phyloP scores from a whole-genome alignment of 2,113 vertebrate species.

The Stegastes partitus region DNA sequence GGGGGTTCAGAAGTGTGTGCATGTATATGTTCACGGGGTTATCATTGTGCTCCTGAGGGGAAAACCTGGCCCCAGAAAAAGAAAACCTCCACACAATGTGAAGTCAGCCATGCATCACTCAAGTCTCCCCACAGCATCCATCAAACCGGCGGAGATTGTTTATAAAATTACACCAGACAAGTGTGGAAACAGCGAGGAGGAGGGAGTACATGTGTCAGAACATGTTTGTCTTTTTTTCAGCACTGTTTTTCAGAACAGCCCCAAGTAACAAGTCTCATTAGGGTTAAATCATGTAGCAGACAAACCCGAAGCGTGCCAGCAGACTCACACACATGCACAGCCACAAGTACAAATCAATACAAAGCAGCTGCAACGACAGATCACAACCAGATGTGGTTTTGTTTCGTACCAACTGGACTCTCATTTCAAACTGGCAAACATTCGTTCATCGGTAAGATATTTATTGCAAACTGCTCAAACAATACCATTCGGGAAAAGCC shows the following conservation, averaged over 20 bases:
- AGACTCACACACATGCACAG: not conserved
- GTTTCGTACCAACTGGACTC: not conserved
- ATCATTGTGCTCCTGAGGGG: slow-evolving; percentile 15
- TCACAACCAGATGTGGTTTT: slow-evolving; percentile 39
- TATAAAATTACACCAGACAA: not conserved
- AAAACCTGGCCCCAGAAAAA: slow-evolving; percentile 10
- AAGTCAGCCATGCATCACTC: slow-evolving; percentile 7
- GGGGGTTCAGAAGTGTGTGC: not conserved
- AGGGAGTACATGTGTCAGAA: not conserved
- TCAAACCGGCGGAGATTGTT: slow-evolving; percentile 15
- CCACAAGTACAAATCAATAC: not conserved
- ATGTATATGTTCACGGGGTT: slow-evolving; percentile 17
- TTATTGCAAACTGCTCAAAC: not conserved
- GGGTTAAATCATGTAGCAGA: not conserved
- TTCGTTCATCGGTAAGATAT: slow-evolving; percentile 12
- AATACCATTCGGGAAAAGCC: not conserved
- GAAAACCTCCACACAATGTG: slow-evolving; percentile 14
- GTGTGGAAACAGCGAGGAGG: not conserved
- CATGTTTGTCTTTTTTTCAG: not conserved
- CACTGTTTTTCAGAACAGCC: not conserved
- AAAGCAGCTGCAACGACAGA: not conserved
- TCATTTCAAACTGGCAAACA: slow-evolving; percentile 15
- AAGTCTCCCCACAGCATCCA: not conserved
- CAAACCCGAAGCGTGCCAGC: not conserved
- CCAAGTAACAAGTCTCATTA: not conserved